phyloP scores from a whole-genome alignment of 2,797 vertebrate species.

The Schizopygopsis malacanthus region DNA sequence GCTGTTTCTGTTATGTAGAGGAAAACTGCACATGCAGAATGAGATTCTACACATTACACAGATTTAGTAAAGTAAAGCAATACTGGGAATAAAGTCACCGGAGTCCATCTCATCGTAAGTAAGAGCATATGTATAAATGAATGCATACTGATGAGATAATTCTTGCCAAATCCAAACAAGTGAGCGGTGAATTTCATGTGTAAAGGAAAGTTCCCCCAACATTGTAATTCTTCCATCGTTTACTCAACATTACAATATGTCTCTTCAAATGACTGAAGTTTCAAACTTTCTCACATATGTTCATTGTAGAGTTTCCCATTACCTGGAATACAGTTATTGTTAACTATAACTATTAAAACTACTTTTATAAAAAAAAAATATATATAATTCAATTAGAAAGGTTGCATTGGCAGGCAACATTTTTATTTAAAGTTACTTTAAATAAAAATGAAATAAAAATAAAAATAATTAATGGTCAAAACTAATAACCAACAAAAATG shows the following conservation, averaged over 20 bases:
- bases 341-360: background rate
- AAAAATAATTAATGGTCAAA: background rate
- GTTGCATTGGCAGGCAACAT: background rate
- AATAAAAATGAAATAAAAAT: background rate
- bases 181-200: background rate
- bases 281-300: background rate
- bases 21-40: background rate
- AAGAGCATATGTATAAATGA: background rate
- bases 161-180: background rate
- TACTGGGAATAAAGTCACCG: background rate
- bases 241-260: background rate
- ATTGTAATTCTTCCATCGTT: background rate
- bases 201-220: background rate
- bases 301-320: too few relatives aligned
- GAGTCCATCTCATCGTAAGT: background rate
- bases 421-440: too few relatives aligned
- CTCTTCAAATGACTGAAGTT: background rate
- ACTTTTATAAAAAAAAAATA: background rate
- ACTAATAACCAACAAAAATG: background rate
- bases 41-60: background rate
- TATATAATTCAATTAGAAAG: background rate
- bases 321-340: too few relatives aligned
- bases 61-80: background rate
- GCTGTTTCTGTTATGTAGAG: background rate
- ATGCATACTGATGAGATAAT: background rate